Percentiles rank a stretch among this genome's conserved stretches.
These are phyloP conservation scores for Helleia helle DNA, from an alignment of 2,888 invertebrate species.

Conservation along the genomic window DNA sequence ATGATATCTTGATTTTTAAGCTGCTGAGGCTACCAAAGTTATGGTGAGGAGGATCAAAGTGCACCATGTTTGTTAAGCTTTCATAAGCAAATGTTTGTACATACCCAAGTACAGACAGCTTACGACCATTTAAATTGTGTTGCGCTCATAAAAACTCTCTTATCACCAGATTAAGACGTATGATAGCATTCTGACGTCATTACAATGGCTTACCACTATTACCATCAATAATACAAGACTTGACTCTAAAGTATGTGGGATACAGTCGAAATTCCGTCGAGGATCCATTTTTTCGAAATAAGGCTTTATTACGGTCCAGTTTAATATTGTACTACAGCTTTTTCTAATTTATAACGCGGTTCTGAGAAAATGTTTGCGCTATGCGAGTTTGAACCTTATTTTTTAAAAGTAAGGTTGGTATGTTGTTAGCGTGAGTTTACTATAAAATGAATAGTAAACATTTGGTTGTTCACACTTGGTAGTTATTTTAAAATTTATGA, in stretches of 20 bases:
- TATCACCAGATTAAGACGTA: constrained; percentile 36
- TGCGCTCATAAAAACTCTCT: constrained; percentile 31
- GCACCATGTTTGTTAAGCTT: too few relatives aligned
- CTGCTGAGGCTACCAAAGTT: too few relatives aligned
- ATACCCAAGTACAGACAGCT: constrained; percentile 30
- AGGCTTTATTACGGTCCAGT: constrained; percentile 31
- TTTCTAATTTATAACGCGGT: constrained; percentile 22
- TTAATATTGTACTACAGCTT: constrained; percentile 28
- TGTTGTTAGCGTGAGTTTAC: not conserved
- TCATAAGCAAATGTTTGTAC: not conserved
- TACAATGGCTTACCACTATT: constrained; percentile 9
- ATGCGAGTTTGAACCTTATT: constrained; percentile 15
- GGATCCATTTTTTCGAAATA: constrained; percentile 17
- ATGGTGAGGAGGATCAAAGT: too few relatives aligned
- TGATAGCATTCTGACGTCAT: constrained; percentile 34
- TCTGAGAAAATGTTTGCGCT: constrained; percentile 16
- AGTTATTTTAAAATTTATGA: constrained; percentile 28
- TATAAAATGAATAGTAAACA: constrained; percentile 9
- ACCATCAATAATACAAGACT: constrained; percentile 12
- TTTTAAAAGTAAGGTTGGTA: not conserved
- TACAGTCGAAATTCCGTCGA: constrained; percentile 18
- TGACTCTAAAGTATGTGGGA: constrained; percentile 15
- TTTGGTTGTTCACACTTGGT: constrained; percentile 29
- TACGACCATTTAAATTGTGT: constrained; percentile 31
- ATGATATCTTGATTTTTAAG: too few relatives aligned